Evolutionary conservation across 2,888 invertebrate genomes (phyloP), one percentile per base, ranked within the genome.

Genomic region (Tinea pellionella): DNA sequence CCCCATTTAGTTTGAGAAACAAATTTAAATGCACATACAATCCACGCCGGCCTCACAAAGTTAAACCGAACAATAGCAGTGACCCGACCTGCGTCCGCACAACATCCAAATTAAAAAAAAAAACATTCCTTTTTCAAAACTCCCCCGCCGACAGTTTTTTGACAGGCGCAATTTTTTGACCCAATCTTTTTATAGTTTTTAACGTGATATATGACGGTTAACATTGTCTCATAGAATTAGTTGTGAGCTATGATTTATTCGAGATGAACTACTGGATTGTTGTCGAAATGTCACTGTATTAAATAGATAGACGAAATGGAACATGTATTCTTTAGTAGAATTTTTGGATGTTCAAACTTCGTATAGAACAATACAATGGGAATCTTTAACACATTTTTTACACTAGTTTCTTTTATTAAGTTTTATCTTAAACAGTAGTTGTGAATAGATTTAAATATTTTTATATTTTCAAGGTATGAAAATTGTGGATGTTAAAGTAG

Each of bases 181-280:
- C 47, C 29, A 67, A 63, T 65, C 66, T 66, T 63, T 70, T 66
- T 69, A 66, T 65, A 68, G 65, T 68, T 67, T 68, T 67, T 68
- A 68, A 70, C 65, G 72, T 77, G 78, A 78, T 77, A 67, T 78
- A 79, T 74, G 71, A 67, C 65, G 63, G 61, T 53, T 61, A 18
- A 29, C 47, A 7, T 43, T 59, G 15, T 41, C 29, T 57, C 37
- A 24, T 59, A 32, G 59, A 59, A 47, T 59, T 47, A 41, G 24
- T 41, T 19, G 3, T 19, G n/a, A 16, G n/a, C 4, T 3, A 24
- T 59, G 59, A 59, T 59, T 59, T 59, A 59, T 59, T 24, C 9
- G 47, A 47, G 13, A 47, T 24, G 42, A 18, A 47, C 30, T 29
- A 43, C 59, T 15, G 43, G 59, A 59, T 47, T 59, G 41, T 59